Evolutionary conservation across 1,140 invertebrate genomes (phyloP).

Genomic region (Cataglyphis hispanica): DNA sequence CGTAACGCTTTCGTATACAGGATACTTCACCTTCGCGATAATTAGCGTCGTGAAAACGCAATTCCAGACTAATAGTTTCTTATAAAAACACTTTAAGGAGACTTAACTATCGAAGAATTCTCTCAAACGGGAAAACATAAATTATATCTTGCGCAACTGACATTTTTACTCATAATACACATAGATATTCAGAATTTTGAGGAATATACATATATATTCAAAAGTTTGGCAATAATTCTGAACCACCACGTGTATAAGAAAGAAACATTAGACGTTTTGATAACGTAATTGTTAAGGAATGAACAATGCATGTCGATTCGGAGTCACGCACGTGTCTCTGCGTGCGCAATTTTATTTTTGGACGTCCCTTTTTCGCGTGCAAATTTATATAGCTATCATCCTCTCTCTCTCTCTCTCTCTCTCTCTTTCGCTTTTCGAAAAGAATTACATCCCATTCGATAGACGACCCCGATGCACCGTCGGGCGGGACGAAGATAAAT

Average conservation of each 20-base stretch:
- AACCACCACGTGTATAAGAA: not conserved
- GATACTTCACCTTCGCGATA: not conserved
- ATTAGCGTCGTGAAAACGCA: too few species aligned
- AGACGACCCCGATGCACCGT: conserved; percentile 33
- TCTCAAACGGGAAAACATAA: not conserved
- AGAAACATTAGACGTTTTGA: not conserved
- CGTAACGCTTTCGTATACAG: not conserved
- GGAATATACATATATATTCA: not conserved
- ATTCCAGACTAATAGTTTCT: too few species aligned
- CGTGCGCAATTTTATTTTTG: conserved; percentile 45
- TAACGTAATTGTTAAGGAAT: not conserved
- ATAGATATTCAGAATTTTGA: not conserved
- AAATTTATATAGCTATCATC: not conserved
- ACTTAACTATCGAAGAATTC: not conserved
- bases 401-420: not conserved
- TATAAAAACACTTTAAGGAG: too few species aligned
- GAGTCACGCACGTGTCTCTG: conserved; percentile 26
- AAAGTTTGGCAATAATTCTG: not conserved
- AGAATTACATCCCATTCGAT: not conserved
- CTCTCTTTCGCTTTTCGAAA: not conserved
- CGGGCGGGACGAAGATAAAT: conserved; percentile 64
- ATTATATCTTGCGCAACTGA: not conserved
- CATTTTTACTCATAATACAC: too few species aligned
- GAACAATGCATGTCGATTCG: conserved; percentile 11
- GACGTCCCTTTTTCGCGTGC: not conserved